phyloP scores from a whole-genome alignment of 1,140 invertebrate species.

The Diachasma alloeum region DNA sequence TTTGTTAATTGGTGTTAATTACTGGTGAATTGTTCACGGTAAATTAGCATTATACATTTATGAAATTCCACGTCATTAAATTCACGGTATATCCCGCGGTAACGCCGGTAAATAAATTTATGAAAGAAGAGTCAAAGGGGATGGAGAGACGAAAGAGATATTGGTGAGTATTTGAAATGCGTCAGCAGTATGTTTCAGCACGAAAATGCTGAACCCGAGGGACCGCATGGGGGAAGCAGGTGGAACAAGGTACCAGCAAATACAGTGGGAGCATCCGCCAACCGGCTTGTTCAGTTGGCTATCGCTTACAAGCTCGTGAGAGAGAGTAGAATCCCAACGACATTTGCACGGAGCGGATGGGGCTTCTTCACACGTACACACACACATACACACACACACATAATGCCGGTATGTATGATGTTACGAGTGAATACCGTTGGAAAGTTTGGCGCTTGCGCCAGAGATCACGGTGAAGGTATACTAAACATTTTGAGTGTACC shows the following conservation, averaged over 20 bases:
- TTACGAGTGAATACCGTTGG: slow-evolving; percentile 21
- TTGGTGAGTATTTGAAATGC: not conserved
- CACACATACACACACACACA: not conserved
- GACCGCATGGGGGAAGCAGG: slow-evolving; percentile 4
- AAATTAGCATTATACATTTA: not conserved
- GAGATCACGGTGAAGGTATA: slow-evolving; percentile 38
- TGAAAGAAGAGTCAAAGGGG: not conserved
- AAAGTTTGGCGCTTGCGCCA: slow-evolving; percentile 47
- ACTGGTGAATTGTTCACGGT: not conserved
- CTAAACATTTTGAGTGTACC: not conserved
- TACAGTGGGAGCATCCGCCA: not conserved
- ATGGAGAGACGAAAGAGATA: not conserved
- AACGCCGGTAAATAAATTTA: not conserved
- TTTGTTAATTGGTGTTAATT: slow-evolving; percentile 6
- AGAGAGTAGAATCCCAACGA: slow-evolving; percentile 8
- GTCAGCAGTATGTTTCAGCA: not conserved
- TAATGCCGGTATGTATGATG: not conserved
- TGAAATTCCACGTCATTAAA: not conserved
- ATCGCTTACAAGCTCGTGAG: slow-evolving; percentile 21
- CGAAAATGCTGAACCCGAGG: slow-evolving; percentile 19
- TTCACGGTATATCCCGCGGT: not conserved
- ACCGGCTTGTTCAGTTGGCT: not conserved
- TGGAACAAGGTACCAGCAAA: slow-evolving; percentile 6
- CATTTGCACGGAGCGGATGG: slow-evolving; percentile 3
- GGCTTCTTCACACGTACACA: not conserved